These are phyloP conservation scores for Wiebesia pumilae DNA, from an alignment of 1,140 invertebrate genomes.

Conservation along the genomic window DNA sequence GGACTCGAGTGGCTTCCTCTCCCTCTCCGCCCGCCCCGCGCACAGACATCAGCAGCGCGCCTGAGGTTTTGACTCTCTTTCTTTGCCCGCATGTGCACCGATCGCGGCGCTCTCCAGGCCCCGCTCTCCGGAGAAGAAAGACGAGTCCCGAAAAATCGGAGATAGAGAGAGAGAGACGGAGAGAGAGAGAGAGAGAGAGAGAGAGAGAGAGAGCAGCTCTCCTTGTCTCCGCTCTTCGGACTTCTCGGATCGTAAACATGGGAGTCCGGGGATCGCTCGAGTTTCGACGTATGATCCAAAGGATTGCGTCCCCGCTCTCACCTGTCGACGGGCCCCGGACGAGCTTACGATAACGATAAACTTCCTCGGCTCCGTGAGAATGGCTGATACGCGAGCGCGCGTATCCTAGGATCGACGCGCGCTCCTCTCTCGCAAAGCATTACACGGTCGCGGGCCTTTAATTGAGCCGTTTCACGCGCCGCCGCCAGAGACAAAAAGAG, in stretches of 20 bases:
- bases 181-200: no score
- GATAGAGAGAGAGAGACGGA: not conserved
- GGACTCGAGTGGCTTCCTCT: constrained; percentile 45
- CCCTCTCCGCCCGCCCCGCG: not conserved
- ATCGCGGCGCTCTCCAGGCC: not conserved
- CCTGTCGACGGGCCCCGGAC: not conserved
- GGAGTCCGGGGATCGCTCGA: not conserved
- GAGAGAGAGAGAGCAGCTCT: not conserved
- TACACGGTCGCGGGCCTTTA: not conserved
- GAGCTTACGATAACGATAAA: not conserved
- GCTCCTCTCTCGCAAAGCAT: not conserved
- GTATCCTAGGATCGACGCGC: not conserved
- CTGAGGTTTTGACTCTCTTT: constrained; percentile 51
- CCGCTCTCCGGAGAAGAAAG: not conserved
- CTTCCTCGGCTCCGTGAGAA: not conserved
- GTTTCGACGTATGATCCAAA: not conserved
- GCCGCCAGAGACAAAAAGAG: not conserved
- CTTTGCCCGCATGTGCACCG: not conserved
- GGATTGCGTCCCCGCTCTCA: not conserved
- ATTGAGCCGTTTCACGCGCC: constrained; percentile 34
- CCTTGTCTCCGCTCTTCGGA: not conserved
- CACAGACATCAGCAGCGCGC: not conserved
- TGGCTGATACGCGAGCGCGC: no score
- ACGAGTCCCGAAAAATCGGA: not conserved
- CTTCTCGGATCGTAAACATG: not conserved